These are phyloP conservation scores for Caerostris darwini DNA, from an alignment of 1,140 invertebrate species.

Conservation along the genomic window DNA sequence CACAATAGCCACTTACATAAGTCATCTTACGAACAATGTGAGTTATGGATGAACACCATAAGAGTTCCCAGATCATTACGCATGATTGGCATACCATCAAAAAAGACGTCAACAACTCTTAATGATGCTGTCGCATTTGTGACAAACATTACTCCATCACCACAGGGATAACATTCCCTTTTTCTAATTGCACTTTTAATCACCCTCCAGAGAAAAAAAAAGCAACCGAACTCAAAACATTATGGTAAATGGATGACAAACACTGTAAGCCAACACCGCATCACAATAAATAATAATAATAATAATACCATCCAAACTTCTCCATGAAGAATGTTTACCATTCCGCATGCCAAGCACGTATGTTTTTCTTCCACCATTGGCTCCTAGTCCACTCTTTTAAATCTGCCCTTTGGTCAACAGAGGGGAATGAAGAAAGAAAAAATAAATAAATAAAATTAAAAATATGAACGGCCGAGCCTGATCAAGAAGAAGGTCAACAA, in stretches of 20 bases:
- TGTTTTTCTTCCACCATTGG: not conserved
- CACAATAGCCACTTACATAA: too few relatives aligned
- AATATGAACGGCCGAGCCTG: slow-evolving; percentile 8
- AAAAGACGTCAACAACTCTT: not conserved
- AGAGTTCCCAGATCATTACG: not conserved
- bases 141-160: not conserved
- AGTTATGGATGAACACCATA: too few relatives aligned
- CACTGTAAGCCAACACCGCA: too few relatives aligned
- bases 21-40: too few relatives aligned
- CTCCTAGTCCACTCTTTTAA: slow-evolving; percentile 28
- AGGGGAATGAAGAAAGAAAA: slow-evolving; percentile 20
- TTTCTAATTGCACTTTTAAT: not conserved
- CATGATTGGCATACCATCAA: slow-evolving; percentile 14
- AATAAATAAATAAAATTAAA: not conserved
- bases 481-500: slow-evolving; percentile 30
- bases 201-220: not conserved
- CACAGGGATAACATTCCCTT: not conserved
- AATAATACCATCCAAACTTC: not conserved
- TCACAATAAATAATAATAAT: not conserved
- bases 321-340: slow-evolving; percentile 11
- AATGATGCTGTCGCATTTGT: not conserved
- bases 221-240: not conserved
- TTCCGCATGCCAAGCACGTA: slow-evolving; percentile 7
- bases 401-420: slow-evolving; percentile 63
- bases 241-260: too few relatives aligned